phyloP scores from a whole-genome alignment of 2,113 vertebrate species.

The Opisthocomus hoazin region DNA sequence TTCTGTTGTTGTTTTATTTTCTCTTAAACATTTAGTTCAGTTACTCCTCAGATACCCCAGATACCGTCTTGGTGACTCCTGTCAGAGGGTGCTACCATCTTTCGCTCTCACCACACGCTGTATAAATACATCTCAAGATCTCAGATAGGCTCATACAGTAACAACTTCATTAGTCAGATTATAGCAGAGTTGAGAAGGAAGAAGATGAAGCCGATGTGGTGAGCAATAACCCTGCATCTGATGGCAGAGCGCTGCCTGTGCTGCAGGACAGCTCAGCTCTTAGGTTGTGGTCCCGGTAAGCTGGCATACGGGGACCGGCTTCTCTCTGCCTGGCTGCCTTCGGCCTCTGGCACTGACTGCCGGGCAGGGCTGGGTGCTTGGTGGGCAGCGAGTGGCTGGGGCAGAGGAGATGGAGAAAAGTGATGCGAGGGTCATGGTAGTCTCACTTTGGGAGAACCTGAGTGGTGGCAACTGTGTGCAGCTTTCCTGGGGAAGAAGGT shows the following conservation, averaged over 20 bases:
- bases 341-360: fast-evolving
- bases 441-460: fast-evolving
- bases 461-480: neutral
- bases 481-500: neutral
- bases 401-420: neutral
- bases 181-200: neutral
- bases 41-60: neutral
- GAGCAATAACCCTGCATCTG: neutral
- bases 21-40: neutral
- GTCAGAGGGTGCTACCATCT: neutral
- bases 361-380: neutral
- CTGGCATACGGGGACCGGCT: fast-evolving
- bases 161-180: neutral
- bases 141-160: neutral
- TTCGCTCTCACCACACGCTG: neutral
- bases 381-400: fast-evolving
- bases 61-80: neutral
- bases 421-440: neutral
- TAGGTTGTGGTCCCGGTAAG: neutral
- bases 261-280: neutral
- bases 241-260: neutral
- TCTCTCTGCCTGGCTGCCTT: neutral
- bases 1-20: fast-evolving
- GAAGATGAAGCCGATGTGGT: neutral
- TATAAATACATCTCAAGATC: neutral